These are phyloP conservation scores for Eriosoma lanigerum DNA, from an alignment of 1,140 invertebrate species.

Conservation along the genomic window DNA sequence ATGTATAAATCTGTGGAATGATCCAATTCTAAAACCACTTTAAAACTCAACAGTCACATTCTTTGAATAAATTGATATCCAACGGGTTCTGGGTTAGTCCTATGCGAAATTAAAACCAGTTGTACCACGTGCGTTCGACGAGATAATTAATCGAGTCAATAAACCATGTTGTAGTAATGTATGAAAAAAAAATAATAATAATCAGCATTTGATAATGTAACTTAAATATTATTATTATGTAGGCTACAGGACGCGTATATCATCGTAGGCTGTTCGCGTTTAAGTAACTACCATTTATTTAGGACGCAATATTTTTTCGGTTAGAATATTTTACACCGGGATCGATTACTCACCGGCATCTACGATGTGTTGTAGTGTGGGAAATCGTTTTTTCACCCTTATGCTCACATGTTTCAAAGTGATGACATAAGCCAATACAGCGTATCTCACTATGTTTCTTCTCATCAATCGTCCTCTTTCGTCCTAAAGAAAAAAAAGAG, in stretches of 20 bases:
- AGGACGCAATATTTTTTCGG: neutral
- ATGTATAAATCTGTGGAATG: slow-evolving; percentile 11
- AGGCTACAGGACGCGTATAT: neutral
- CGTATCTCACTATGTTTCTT: slow-evolving; percentile 86
- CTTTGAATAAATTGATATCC: slow-evolving; percentile 28
- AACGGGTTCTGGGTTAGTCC: neutral
- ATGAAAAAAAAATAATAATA: neutral
- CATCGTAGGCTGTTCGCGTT: neutral
- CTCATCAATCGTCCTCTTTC: slow-evolving; percentile 82
- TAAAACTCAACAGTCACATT: slow-evolving; percentile 12
- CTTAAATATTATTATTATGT: slow-evolving; percentile 1
- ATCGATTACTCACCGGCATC: slow-evolving; percentile 71
- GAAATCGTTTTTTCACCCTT: slow-evolving; percentile 84
- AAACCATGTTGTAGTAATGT: neutral
- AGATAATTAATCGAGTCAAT: slow-evolving; percentile 19
- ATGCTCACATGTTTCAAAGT: slow-evolving; percentile 83
- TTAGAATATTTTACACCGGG: neutral
- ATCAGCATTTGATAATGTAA: neutral
- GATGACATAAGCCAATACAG: slow-evolving; percentile 84
- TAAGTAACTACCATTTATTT: neutral
- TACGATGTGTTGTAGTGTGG: slow-evolving; percentile 85
- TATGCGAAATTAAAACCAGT: slow-evolving; percentile 33
- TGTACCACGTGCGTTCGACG: neutral
- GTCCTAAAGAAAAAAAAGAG: slow-evolving; percentile 65
- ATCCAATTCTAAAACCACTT: slow-evolving; percentile 17